A percentile compares a stretch with the other conserved stretches of the same genome.
Conservation (phyloP, 1,140 invertebrate genomes). For the Drosophila ogumai region DNA sequence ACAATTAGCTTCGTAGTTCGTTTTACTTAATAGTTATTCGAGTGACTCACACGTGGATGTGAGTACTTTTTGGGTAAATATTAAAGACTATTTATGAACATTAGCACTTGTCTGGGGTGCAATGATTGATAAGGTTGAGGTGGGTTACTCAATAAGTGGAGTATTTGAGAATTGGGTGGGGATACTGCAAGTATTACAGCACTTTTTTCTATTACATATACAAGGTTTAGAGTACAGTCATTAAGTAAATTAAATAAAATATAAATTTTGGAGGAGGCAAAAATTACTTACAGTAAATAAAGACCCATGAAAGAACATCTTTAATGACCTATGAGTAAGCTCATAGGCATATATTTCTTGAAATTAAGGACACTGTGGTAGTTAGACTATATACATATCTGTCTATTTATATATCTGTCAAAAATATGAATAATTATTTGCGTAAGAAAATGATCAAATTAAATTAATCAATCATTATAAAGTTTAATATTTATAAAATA, state of each 20-base stretch:
- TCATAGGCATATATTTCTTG: no score
- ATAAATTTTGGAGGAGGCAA: background rate
- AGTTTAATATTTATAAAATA: no score
- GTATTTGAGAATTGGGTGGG: background rate
- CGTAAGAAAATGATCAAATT: no score
- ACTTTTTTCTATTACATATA: background rate
- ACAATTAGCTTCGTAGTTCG: conserved; percentile 17
- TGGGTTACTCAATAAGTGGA: conserved; percentile 1
- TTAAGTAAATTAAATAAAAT: background rate
- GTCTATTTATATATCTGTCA: no score
- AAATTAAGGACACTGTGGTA: no score
- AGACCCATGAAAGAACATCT: background rate
- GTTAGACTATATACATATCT: no score
- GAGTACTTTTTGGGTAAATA: conserved; percentile 1
- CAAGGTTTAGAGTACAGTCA: background rate
- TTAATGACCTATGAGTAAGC: background rate
- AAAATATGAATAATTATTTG: no score
- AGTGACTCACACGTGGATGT: conserved; percentile 24
- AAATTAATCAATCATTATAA: no score
- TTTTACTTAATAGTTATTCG: conserved; percentile 14
- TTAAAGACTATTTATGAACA: conserved; percentile 1
- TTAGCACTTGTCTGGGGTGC: conserved; percentile 15
- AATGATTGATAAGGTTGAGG: conserved; percentile 21
- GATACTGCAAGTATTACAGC: background rate
- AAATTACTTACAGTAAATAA: background rate